Evolutionary conservation across 2,797 vertebrate species (phyloP), one percentile per base, ranked within the genome.

Genomic region (Pipistrellus pipistrellus): DNA sequence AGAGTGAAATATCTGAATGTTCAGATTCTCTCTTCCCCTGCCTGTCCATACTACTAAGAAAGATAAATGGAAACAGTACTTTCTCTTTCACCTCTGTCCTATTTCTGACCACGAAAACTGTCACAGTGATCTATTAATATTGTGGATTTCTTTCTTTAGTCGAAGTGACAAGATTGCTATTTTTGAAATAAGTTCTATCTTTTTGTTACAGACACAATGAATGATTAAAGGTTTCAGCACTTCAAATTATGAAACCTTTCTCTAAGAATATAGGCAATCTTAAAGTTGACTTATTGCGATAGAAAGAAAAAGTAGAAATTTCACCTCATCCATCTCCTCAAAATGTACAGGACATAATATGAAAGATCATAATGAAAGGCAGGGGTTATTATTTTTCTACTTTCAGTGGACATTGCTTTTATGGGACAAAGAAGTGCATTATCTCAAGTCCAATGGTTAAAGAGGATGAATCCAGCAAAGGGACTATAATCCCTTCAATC

Each of bases 61-160:
- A 96, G 94, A 97, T 92, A 95, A 96, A 96, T 96, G 78, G 85
- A 68, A 86, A 51, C 0, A 85, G 57, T 32, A 18, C 57, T 86
- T 90, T 94, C 53, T 90, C 41, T 85, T 94, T 95, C 88, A 64
- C 69, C 64, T 87, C 87, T 88, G 69, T 83, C 87, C 91, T 94
- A 96, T 81, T 91, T 96, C 91, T 97, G 72, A 95, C 91, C 89
- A 89, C 35, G 44, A 84, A 94, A 94, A 59, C 75, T 94, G 91
- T 95, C 97, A 96, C 51, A 53, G 62, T 95, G 90, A 96, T 97
- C 93, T 95, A 94, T 96, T 96, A 96, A 97, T 76, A 91, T 95
- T 76, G 85, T 95, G 88, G 57, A 95, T 93, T 91, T 92, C 73
- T 96, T 96, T 90, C 87, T 93, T 95, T 69, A 94, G 87, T 85